Evolutionary conservation across 92 coral and sea anemone genomes (phyloP), one percentile per base, ranked within the genome.

Genomic region (Epizoanthus stellaris): DNA sequence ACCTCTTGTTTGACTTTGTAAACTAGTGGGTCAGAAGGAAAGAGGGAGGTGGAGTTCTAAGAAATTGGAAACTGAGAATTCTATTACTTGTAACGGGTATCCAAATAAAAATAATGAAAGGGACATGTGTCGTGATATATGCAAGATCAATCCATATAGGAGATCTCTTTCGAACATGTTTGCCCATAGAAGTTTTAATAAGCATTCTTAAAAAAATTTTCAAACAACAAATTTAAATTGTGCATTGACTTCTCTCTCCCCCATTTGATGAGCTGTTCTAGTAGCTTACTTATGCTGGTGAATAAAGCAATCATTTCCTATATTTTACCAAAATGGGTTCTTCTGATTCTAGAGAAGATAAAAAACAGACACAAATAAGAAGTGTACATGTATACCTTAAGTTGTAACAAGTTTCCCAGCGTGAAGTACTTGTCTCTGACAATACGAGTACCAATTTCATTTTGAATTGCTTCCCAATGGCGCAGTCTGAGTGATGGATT

Each of bases 391-490:
- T 60, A 40, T 80, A 95, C 99, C 93, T 96, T 90, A 20, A 96
- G 94, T 61, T 91, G 90, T 25, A 96, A 89, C 40, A 96, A 70
- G 56, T 90, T 82, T 36, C 99, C 99, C 6, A 96, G 88, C 3
- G 99, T 96, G 82, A 96, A 96, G 77, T 91, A 67, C n/a, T 92
- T 91, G 84, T 96, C 98, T 69, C 99, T 90, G 6, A 96, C 93
- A 21, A 96, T 77, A 21, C 95, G 89, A 57, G 94, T 94, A 11
- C 93, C 94, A 73, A 96, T 96, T 13, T 84, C 66, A 43, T 82
- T 89, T 76, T 94, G 98, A 34, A 96, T 91, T 1, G 97, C 99
- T 65, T 96, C 99, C 99, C 99, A 96, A 82, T 96, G 99, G 23
- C 99, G 90, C 39, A 93, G 67, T 25, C 99, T 87, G 21, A 96